Base-by-base conservation (phyloP, 2,797 vertebrate species). In the Anas flavirostris region DNA sequence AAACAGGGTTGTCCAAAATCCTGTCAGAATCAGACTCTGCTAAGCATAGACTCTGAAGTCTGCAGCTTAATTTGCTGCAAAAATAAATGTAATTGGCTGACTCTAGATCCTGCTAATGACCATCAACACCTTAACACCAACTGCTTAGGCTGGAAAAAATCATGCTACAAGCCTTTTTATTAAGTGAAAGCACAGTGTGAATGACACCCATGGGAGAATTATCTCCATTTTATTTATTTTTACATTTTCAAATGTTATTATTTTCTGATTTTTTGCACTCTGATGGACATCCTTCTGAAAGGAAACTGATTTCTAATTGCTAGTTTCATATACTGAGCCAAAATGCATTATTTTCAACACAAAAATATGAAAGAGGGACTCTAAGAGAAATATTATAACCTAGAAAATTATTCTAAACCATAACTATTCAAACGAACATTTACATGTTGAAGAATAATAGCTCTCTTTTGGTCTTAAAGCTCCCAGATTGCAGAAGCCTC, bases 51-150 rank as follows among this genome's bases (percentile, higher is more conserved):
- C 29, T 75, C 28, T 52, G 80, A 94, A 93, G 82, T 67, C 29
- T 81, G 56, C 35, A 18, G 84, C 79, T 81, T 72, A 95, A 94
- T 96, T 96, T 93, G 60, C 82, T 70, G 80, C 60, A 95, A 92
- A 97, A 95, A 91, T 92, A 91, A 90, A 93, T 90, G 69, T 94
- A 83, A 96, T 79, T 96, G 94, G 91, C 62, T 79, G 68, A 55
- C 46, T 91, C 67, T 85, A 92, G 58, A 94, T 90, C 88, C 52
- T 91, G 77, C 68, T 91, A 95, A 94, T 87, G 64, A 93, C 79
- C 84, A 96, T 94, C 80, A 94, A 86, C 79, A 84, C 88, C 86
- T 92, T 88, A 96, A 90, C 89, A 83, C 69, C 80, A 46, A 79
- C 69, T 90, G 84, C 86, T 92, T 86, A 88, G 81, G 31, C 50